Base-by-base conservation (phyloP, 1,140 invertebrate genomes). In the Eubasilissa regina region DNA sequence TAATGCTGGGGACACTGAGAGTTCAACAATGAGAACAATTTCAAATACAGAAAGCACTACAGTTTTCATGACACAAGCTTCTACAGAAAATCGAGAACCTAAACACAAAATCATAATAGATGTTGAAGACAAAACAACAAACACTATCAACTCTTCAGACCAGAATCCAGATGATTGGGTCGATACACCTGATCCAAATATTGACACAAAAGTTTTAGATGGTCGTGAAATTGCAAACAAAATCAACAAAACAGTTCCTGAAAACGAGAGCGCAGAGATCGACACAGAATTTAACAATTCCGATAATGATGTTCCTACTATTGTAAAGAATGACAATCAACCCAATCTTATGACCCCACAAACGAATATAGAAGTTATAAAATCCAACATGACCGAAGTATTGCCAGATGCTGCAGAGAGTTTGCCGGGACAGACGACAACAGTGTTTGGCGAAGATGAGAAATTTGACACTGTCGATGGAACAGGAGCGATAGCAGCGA, bases 401-500 rank as follows among this genome's bases (percentile, higher is more conserved):
- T 21, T 73, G 45, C 19, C 48, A 19, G 44, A 44, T 10, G 78
- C 51, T 1, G 60, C n/a, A 0, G 12, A n/a, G 4, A 56, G 48
- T 13, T 11, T 48, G 17, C 44, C 45, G 17, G 77, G 25, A 35
- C 25, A 79, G 19, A 80, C 70, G 8, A 60, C 72, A 15, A 11
- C 55, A 4, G 68, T 51, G 43, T 47, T 44, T 4, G 77, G 77
- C 11, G 68, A 51, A 19, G 66, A 53, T 19, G 25, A 25, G n/a
- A 66, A 78, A 51, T 79, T 68, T 72, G 81, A 80, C 8, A 25
- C 60, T 4, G 81, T 70, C 43, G 79, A 80, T 45, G 70, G 79
- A 1, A 78, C 81, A 0, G 81, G 81, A 53, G 89, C 89, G 9
- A 89, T 91, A 21, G 90, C 90, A 51, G 90, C 90, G 35, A 90